These are phyloP conservation scores for Pseudococcus longispinus DNA, from an alignment of 2,888 invertebrate species.

Conservation along the genomic window DNA sequence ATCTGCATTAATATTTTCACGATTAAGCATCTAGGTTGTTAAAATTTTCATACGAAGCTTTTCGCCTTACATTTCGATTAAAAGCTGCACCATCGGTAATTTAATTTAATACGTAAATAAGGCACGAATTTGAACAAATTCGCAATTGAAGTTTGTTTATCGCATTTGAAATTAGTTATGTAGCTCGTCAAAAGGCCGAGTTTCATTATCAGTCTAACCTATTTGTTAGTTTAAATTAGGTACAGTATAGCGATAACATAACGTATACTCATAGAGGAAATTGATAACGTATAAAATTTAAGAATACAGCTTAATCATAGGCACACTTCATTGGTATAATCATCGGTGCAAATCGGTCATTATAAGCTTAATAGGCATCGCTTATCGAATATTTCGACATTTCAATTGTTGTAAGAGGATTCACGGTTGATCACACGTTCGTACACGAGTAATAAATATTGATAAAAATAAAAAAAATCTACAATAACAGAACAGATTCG, in stretches of 20 bases:
- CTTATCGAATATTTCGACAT: not conserved
- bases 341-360: not conserved
- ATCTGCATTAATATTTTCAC: not conserved
- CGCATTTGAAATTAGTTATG: not conserved
- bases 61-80: not conserved
- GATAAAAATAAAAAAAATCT: not conserved
- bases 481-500: not conserved
- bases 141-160: conserved; percentile 35
- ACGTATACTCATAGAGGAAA: not conserved
- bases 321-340: not conserved
- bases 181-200: not conserved
- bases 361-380: not conserved
- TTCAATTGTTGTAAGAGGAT: not conserved
- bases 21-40: not conserved
- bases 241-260: not conserved
- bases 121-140: not conserved
- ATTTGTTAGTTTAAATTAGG: conserved; percentile 21
- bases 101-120: not conserved
- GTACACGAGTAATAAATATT: not conserved
- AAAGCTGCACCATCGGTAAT: not conserved
- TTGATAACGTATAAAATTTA: not conserved
- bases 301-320: not conserved
- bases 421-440: not conserved
- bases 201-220: not conserved
- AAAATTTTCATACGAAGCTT: not conserved